Conservation (phyloP, 2,113 vertebrate genomes). For the Odontophorus gujanensis region DNA sequence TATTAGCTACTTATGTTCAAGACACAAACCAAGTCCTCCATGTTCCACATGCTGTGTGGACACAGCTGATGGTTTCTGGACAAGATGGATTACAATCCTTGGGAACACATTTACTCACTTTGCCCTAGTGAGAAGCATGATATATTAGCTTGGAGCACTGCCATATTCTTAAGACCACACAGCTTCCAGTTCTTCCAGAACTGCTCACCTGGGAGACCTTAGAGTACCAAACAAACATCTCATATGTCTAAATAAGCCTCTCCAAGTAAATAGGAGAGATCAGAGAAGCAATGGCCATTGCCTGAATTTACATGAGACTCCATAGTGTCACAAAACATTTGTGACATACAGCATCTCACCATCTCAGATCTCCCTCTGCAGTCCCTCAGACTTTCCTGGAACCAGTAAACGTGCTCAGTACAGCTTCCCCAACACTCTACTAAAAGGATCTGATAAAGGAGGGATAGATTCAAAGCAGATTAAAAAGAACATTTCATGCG, state of each 20-base stretch:
- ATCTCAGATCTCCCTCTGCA: background rate
- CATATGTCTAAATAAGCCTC: background rate
- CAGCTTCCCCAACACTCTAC: background rate
- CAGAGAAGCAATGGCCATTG: background rate
- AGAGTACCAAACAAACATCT: background rate
- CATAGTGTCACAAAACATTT: rapidly evolving
- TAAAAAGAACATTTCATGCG: background rate
- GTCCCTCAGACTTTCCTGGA: background rate
- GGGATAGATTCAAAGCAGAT: background rate
- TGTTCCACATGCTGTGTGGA: background rate
- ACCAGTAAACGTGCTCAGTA: background rate
- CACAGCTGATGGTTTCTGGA: background rate
- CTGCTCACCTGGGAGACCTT: background rate
- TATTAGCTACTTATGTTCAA: background rate
- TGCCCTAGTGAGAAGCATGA: background rate
- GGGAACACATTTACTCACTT: background rate
- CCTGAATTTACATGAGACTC: background rate
- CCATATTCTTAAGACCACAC: background rate
- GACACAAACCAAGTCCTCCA: background rate
- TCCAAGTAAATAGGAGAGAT: background rate
- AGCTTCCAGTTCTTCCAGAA: background rate
- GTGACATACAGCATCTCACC: background rate
- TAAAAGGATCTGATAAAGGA: background rate
- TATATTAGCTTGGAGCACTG: background rate
- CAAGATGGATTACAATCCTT: background rate